Conservation (phyloP, 2,888 invertebrate species). For the Diarsia rubi region DNA sequence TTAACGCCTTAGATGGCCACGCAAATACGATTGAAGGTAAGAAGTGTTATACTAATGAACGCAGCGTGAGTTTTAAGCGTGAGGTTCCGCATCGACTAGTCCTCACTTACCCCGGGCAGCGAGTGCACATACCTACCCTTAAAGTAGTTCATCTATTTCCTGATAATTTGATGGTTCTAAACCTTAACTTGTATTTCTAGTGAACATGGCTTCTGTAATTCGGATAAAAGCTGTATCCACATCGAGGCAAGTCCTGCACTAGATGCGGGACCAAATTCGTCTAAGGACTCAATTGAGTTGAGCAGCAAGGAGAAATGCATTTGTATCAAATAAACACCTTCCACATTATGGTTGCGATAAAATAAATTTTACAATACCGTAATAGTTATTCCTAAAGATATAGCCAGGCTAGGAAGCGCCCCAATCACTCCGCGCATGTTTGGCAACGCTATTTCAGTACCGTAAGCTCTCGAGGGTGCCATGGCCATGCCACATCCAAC, state of each 20-base stretch:
- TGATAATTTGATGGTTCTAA: no score
- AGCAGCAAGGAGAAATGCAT: background rate
- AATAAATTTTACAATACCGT: conserved; percentile 72
- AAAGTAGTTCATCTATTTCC: no score
- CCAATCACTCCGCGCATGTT: conserved; percentile 93
- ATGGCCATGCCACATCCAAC: conserved; percentile 92
- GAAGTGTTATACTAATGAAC: no score
- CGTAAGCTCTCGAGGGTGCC: conserved; percentile 91
- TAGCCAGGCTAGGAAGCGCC: conserved; percentile 91
- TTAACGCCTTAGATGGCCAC: background rate
- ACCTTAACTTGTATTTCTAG: no score
- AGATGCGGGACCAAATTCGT: background rate
- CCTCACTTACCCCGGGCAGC: no score
- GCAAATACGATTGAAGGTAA: background rate
- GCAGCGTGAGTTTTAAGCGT: no score
- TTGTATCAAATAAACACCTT: background rate
- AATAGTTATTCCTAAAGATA: conserved; percentile 91
- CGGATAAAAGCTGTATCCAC: background rate
- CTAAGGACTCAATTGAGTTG: background rate
- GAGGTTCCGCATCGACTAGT: no score
- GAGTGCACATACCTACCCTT: no score
- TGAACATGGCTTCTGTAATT: background rate
- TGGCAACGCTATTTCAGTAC: conserved; percentile 92
- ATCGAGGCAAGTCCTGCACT: background rate
- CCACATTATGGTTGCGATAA: background rate